Evolutionary conservation across 2,113 vertebrate genomes (phyloP).

Genomic region (Hippocampus barbouri): DNA sequence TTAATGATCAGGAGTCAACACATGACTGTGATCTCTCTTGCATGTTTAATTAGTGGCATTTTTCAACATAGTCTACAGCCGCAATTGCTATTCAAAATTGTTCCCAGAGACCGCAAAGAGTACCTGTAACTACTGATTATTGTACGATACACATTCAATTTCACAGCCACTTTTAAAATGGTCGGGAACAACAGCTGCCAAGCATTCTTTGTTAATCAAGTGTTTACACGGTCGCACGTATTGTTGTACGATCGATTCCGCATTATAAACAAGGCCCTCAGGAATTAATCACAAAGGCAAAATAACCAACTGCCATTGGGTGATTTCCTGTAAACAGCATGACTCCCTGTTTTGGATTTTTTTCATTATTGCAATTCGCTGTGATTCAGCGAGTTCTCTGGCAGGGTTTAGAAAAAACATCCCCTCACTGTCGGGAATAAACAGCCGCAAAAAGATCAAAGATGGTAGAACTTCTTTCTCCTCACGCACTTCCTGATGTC

Average conservation of each 20-base stretch:
- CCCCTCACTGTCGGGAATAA: constrained; percentile 69
- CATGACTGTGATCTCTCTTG: not conserved
- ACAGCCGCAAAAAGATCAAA: constrained; percentile 43
- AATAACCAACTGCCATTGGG: constrained; percentile 27
- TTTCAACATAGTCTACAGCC: not conserved
- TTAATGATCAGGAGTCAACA: not conserved
- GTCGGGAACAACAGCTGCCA: constrained; percentile 3
- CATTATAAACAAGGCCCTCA: constrained; percentile 9
- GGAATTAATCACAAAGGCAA: constrained; percentile 43
- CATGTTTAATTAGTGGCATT: not conserved
- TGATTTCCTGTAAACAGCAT: constrained; percentile 67
- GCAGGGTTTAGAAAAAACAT: constrained; percentile 61
- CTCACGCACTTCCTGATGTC: constrained; percentile 56
- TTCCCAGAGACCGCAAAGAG: not conserved
- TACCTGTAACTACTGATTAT: not conserved
- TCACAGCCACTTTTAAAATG: not conserved
- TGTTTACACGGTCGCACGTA: not conserved
- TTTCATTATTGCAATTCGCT: constrained; percentile 40
- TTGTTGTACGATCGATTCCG: constrained; percentile 5
- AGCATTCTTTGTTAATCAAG: constrained; percentile 17
- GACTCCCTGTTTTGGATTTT: constrained; percentile 47
- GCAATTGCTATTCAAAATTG: too few relatives aligned
- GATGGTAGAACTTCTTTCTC: constrained; percentile 40
- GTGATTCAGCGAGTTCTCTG: constrained; percentile 33
- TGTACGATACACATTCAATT: not conserved